phyloP scores from a whole-genome alignment of 1,140 invertebrate genomes.

The Aphis craccivora region DNA sequence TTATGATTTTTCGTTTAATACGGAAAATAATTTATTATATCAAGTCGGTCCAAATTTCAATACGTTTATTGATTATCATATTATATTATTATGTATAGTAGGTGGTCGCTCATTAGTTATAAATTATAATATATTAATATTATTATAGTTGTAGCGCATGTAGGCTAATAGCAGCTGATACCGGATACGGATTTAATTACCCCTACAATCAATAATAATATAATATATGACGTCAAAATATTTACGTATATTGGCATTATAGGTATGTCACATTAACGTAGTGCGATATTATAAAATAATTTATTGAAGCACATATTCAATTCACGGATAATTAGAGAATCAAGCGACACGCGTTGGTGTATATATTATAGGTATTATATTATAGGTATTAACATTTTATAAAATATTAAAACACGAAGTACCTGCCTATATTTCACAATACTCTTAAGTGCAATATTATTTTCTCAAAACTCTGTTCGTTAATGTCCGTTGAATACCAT shows the following conservation, averaged over 20 bases:
- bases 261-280: not conserved
- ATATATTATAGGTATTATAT: not conserved
- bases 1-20: not conserved
- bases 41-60: not conserved
- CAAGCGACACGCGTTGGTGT: not conserved
- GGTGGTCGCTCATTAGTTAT: not conserved
- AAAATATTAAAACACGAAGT: not conserved
- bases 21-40: slow-evolving; percentile 9
- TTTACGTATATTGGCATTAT: not conserved
- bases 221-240: not conserved
- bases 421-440: no score
- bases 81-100: not conserved
- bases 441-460: no score
- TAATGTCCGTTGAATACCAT: no score
- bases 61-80: not conserved
- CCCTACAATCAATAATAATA: slow-evolving; percentile 8
- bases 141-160: not conserved
- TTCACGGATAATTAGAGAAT: not conserved
- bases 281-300: not conserved
- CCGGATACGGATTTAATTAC: not conserved
- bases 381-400: not conserved
- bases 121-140: not conserved
- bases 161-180: not conserved
- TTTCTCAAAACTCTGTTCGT: no score
- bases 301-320: not conserved